Conservation (phyloP, 2,888 invertebrate genomes). For the Caenorhabditis sp. region DNA sequence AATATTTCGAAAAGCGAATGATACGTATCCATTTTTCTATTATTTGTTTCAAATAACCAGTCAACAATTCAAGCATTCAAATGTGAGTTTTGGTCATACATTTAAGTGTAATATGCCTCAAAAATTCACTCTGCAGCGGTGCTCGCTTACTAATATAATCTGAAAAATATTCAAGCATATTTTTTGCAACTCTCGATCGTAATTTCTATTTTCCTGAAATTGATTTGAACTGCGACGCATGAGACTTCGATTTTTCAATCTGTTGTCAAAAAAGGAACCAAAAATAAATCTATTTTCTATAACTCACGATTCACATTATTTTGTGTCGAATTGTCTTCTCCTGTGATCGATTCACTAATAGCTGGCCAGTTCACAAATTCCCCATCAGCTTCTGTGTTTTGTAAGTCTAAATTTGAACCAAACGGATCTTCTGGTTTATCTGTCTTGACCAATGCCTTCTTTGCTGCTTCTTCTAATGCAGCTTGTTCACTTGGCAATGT, state of each 20-base stretch:
- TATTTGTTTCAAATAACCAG: neutral
- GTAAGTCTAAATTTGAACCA: conserved; percentile 19
- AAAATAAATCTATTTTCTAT: neutral
- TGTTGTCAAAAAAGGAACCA: too few species aligned
- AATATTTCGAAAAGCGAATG: neutral
- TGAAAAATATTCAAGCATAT: too few species aligned
- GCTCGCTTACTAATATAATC: too few species aligned
- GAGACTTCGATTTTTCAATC: too few species aligned
- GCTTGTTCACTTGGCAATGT: conserved; percentile 40
- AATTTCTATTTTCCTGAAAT: too few species aligned
- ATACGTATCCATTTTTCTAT: neutral
- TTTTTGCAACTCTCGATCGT: too few species aligned
- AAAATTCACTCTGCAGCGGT: too few species aligned
- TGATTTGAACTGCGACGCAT: too few species aligned
- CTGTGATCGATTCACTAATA: conserved; percentile 16
- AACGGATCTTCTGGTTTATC: conserved; percentile 44
- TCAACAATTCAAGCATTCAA: neutral
- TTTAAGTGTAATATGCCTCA: too few species aligned
- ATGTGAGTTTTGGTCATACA: conserved; percentile 15
- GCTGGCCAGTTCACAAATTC: conserved; percentile 34
- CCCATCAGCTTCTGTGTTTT: conserved; percentile 4
- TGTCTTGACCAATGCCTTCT: conserved; percentile 28
- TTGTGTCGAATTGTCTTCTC: conserved; percentile 9
- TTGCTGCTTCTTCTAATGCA: conserved; percentile 19
- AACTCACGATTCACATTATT: neutral